Conservation (phyloP, 2,797 vertebrate species). For the Mormyrus proboscirostris region DNA sequence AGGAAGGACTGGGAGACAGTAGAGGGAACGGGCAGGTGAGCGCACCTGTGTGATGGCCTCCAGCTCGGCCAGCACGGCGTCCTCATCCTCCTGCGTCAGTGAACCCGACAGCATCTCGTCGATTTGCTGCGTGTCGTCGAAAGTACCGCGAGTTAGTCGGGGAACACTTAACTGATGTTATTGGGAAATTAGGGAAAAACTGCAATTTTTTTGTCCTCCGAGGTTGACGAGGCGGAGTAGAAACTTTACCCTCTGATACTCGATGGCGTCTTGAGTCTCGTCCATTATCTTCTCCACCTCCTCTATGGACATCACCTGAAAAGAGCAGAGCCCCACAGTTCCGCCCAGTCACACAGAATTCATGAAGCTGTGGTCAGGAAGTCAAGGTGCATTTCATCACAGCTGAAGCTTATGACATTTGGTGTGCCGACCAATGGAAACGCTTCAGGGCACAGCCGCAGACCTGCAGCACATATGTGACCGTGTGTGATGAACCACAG, state of each 20-base stretch:
- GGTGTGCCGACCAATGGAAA: background rate
- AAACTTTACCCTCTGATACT: conserved; percentile 80
- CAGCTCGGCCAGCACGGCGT: conserved; percentile 80
- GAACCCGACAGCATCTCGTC: conserved; percentile 81
- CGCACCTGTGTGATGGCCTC: conserved; percentile 81
- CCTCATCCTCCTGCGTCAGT: conserved; percentile 82
- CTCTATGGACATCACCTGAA: conserved; percentile 86
- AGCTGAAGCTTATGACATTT: background rate
- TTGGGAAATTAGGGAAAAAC: background rate
- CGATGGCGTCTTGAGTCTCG: conserved; percentile 85
- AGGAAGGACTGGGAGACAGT: background rate
- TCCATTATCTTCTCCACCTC: conserved; percentile 89
- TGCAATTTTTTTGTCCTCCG: background rate
- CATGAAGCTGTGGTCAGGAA: background rate
- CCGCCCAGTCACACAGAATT: background rate
- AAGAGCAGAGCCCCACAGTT: background rate
- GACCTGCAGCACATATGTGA: background rate
- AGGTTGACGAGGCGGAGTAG: too few relatives aligned
- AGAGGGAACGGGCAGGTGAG: background rate
- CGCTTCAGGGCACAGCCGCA: background rate
- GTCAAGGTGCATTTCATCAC: background rate
- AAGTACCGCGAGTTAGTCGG: background rate
- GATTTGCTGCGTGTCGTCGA: conserved; percentile 71
- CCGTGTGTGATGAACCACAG: background rate
- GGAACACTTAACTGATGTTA: background rate